Evolutionary conservation across 1,140 invertebrate species (phyloP), one percentile per base, ranked within the genome.

Genomic region (Drosophila auraria): DNA sequence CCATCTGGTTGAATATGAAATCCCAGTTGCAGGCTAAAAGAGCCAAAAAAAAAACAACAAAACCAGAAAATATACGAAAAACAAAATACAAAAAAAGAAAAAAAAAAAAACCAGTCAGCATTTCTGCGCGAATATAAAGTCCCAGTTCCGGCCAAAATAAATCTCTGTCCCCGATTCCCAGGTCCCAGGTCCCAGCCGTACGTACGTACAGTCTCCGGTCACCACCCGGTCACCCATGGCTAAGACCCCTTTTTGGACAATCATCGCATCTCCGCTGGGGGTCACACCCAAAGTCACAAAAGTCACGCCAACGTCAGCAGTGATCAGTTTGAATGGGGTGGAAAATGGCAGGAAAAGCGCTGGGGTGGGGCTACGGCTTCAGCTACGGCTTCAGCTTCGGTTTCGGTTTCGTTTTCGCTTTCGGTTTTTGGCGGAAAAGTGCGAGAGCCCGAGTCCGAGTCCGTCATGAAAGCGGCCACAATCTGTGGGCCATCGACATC

Each of bases 261-360:
- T 71, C 64, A 71, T 71, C 68, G 68, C 68, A 71, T 71, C 68
- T 71, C 68, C 68, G 68, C 49, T 69, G 68, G 68, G 64, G 68
- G 68, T 71, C 68, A 71, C 68, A 71, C 68, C 68, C 68, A 69
- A 69, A 71, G 68, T 71, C 68, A 71, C 68, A 71, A 71, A 71
- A 71, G 68, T 71, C 68, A 71, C 68, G 68, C 68, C 68, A 71
- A 71, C 68, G 68, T 71, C 68, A 71, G 68, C 68, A 69, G 68
- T 71, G 68, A 71, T 71, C 63, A 71, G 68, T 71, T 71, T 71
- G 68, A 49, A 56, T 56, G 68, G 33, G 44, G 40, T 64, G 62
- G 57, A 66, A 66, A 66, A 49, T 36, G 45, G 45, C 47, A 38
- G 56, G 30, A 62, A 62, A 45, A 45, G 57, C 38, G 6, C 23